Percentiles rank a stretch among this genome's conserved stretches.
Conservation (phyloP, 2,113 vertebrate genomes). For the Centropristis striata region DNA sequence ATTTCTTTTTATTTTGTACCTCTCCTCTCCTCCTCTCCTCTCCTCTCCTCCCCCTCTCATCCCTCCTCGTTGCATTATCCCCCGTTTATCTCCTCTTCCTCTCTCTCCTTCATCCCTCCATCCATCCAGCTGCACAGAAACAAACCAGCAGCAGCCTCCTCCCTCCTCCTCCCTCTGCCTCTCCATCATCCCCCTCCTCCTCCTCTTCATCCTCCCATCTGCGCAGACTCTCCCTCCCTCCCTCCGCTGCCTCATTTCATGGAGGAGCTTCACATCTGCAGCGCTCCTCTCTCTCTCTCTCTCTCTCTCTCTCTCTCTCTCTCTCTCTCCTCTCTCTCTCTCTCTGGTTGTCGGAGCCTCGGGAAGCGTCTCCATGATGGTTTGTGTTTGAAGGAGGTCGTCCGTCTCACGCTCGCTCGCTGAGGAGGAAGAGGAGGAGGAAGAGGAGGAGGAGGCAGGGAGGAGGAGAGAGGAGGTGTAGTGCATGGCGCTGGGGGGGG, state of each 20-base stretch:
- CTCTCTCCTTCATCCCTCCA: constrained; percentile 26
- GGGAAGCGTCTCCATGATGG: constrained; percentile 38
- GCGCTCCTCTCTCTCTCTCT: constrained; percentile 45
- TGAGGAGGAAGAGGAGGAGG: constrained; percentile 43
- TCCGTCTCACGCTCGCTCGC: constrained; percentile 19
- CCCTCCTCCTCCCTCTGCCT: neutral
- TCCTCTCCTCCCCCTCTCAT: neutral
- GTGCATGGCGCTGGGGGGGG: constrained; percentile 84
- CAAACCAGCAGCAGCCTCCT: constrained; percentile 34
- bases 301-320: constrained; percentile 6
- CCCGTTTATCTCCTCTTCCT: neutral
- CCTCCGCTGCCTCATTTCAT: constrained; percentile 66
- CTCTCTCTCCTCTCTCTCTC: constrained; percentile 10
- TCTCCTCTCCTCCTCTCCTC: neutral
- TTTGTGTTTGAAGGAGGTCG: constrained; percentile 63
- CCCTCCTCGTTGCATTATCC: neutral
- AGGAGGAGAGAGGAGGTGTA: constrained; percentile 60
- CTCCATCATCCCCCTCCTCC: constrained; percentile 3
- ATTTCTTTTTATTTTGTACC: neutral
- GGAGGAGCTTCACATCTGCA: constrained; percentile 79
- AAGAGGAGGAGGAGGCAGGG: constrained; percentile 21
- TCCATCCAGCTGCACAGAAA: constrained; percentile 59
- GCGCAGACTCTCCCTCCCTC: constrained; percentile 65
- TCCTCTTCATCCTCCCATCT: constrained; percentile 65
- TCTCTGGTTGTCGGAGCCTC: constrained; percentile 11